Evolutionary conservation across 2,797 vertebrate species (phyloP), one percentile per base, ranked within the genome.

Genomic region (Cottoperca gobio): DNA sequence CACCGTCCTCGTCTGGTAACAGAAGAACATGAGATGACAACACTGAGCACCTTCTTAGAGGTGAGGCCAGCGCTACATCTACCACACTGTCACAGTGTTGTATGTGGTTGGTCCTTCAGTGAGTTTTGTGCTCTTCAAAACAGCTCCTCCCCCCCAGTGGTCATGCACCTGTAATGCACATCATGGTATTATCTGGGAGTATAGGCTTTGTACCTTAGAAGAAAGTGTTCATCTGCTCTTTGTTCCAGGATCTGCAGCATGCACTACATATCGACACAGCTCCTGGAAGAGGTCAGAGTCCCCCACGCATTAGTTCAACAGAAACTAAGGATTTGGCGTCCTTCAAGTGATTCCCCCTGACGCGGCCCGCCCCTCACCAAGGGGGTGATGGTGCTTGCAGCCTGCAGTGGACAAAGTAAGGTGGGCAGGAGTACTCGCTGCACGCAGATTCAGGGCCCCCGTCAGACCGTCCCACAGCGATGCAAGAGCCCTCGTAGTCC

Each of bases 231-330:
- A 99, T 95, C 86, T 96, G 97, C 58, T 96, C 95, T 90, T 96
- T 97, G 92, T 96, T 97, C 93, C 96, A 99, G 93, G 84, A 99
- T 96, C 90, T 96, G 95, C 87, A 99, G 92, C 96, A 99, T 96
- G 97, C 97, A 55, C 96, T 97, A 94, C 97, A 99, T 2, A 99
- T 84, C 0, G 98, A 80, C 98, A 99, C n/a, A 53, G 98, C 97
- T 73, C 98, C 98, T 99, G 78, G 2, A n/a, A n/a, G 13, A 50
- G 45, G 64, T 72, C 37, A 80, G 33, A 63, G 43, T n/a, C n/a
- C n/a, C 53, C 54, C 55, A 77, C 1, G 9, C 66, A 57, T 71
- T 52, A 69, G 16, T 21, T n/a, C n/a, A n/a, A n/a, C n/a, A n/a
- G n/a, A n/a, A n/a, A n/a, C n/a, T n/a, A n/a, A n/a, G n/a, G n/a